Conservation (phyloP, 2,113 vertebrate species). For the Callipepla californica region DNA sequence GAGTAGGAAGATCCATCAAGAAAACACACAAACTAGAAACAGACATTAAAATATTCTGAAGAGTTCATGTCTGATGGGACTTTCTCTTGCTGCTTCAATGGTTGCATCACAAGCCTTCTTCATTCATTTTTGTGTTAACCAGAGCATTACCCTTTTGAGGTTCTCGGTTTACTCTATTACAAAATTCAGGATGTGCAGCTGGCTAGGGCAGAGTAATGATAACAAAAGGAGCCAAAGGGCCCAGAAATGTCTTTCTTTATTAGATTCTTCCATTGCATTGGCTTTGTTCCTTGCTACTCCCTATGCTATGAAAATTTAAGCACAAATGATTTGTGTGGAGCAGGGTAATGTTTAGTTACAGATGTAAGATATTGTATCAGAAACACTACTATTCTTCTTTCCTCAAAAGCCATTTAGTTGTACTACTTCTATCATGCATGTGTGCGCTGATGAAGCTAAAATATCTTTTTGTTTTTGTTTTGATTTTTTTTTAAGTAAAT, state of each 20-base stretch:
- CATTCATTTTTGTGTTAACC: background rate
- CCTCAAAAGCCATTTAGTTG: background rate
- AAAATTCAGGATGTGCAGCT: background rate
- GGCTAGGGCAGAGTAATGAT: background rate
- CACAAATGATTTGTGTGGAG: background rate
- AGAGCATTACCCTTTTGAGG: background rate
- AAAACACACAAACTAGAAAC: background rate
- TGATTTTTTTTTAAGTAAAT: no score
- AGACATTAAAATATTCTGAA: background rate
- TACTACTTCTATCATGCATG: background rate
- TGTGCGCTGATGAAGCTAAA: background rate
- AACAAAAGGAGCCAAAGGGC: background rate
- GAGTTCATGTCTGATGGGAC: fast-evolving
- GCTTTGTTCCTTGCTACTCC: background rate
- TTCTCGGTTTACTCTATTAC: background rate
- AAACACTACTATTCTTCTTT: background rate
- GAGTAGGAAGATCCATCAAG: background rate
- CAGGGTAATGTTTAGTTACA: background rate
- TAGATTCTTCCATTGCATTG: background rate
- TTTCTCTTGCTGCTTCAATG: background rate
- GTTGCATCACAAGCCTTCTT: background rate
- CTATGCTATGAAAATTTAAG: slow-evolving; percentile 7
- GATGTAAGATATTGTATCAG: background rate
- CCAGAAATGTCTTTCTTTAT: background rate
- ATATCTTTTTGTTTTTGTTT: no score